Conservation (phyloP, 1,140 invertebrate species). For the Laodelphax striatellus region DNA sequence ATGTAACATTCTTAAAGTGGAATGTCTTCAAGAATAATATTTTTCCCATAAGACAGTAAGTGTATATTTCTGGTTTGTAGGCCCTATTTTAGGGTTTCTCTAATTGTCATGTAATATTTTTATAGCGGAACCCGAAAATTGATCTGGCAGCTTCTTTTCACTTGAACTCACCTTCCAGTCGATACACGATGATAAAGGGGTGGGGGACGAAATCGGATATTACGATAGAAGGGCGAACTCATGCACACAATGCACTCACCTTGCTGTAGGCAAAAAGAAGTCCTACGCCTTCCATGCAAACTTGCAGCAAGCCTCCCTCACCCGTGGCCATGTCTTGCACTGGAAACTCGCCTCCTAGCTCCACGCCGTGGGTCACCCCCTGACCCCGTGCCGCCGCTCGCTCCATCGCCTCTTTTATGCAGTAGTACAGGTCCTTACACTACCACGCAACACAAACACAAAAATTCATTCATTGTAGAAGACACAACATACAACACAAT, state of each 20-base stretch:
- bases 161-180: not conserved
- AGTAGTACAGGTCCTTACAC: constrained; percentile 97
- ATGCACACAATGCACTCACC: constrained; percentile 45
- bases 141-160: not conserved
- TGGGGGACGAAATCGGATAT: too few relatives aligned
- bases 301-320: constrained; percentile 93
- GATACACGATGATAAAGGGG: not conserved
- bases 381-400: constrained; percentile 75
- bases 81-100: too few relatives aligned
- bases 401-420: constrained; percentile 98
- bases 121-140: too few relatives aligned
- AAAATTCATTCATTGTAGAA: too few relatives aligned
- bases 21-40: too few relatives aligned
- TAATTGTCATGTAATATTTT: too few relatives aligned
- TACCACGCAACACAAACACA: constrained; percentile 34
- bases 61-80: too few relatives aligned
- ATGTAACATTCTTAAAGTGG: too few relatives aligned
- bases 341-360: constrained; percentile 96
- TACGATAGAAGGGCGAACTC: not conserved
- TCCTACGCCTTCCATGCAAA: constrained; percentile 98
- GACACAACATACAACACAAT: too few relatives aligned
- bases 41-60: too few relatives aligned
- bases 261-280: constrained; percentile 98
- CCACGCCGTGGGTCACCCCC: constrained; percentile 54
- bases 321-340: constrained; percentile 94